phyloP scores from a whole-genome alignment of 1,140 invertebrate genomes.

The Drosophila ficusphila region DNA sequence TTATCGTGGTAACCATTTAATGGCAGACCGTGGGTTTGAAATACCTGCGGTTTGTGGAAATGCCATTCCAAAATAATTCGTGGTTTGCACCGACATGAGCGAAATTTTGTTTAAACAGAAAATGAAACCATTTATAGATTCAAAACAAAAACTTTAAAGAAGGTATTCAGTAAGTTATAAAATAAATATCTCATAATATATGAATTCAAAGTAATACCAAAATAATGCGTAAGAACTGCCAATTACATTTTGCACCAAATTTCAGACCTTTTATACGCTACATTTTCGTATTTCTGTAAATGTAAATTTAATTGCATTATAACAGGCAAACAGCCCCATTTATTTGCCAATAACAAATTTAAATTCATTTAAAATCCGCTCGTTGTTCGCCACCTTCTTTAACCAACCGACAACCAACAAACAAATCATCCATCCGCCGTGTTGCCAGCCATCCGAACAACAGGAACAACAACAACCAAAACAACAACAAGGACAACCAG shows the following conservation, averaged over 20 bases:
- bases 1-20: slow-evolving; percentile 17
- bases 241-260: background rate
- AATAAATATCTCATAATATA: too few species aligned
- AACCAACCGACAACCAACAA: slow-evolving; percentile 19
- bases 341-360: slow-evolving; percentile 27
- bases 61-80: slow-evolving; percentile 42
- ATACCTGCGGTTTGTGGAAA: slow-evolving; percentile 46
- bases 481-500: slow-evolving; percentile 35
- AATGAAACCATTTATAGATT: background rate
- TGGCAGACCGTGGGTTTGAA: slow-evolving; percentile 35
- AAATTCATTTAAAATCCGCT: slow-evolving; percentile 29
- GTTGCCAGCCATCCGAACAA: slow-evolving; percentile 29
- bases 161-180: too few species aligned
- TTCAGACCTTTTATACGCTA: background rate
- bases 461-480: slow-evolving; percentile 37
- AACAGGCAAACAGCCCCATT: background rate
- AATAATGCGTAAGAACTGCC: background rate
- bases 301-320: background rate
- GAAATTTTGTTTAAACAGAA: background rate
- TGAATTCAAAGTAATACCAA: background rate
- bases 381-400: slow-evolving; percentile 7
- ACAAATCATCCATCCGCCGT: slow-evolving; percentile 37
- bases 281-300: background rate
- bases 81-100: slow-evolving; percentile 23
- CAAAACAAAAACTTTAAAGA: background rate